Base-by-base conservation (phyloP, 1,140 invertebrate species). In the Anagrus nilaparvatae region DNA sequence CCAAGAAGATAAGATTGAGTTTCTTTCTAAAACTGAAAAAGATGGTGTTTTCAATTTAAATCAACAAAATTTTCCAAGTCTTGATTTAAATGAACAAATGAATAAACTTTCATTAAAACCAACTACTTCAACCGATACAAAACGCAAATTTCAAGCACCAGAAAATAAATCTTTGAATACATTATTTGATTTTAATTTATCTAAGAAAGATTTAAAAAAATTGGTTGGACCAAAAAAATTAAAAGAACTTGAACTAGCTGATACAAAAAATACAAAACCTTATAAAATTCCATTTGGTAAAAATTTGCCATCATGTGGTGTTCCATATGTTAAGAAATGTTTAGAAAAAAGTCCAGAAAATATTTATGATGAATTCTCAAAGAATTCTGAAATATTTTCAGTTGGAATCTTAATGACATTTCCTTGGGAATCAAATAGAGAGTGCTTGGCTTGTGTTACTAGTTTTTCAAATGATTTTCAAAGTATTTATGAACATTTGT, bases 401-500 rank as follows among this genome's bases (percentile, higher is more conserved):
- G n/a, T 31, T 10, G 29, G 29, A 30, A n/a, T 30, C 13, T 7
- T 5, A 20, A 21, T 40, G 13, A 21, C n/a, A 14, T 4, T 40
- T n/a, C 13, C 5, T 20, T 12, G 17, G 1, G 2, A 36, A 9
- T 10, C 16, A 14, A n/a, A 45, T 7, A 27, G 10, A 24, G 23
- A 30, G 4, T 50, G 48, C 27, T 14, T 50, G 9, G 19, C 43
- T 35, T 50, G 48, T 29, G 19, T 31, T 13, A 23, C 18, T 25
- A 40, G 8, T 12, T 14, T 50, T 7, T 9, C 17, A 12, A 46
- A 40, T 18, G 34, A 29, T 3, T 14, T 33, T 9, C 37, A 50
- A 33, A 30, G 12, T 27, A 35, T 40, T 40, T 41, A 28, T n/a
- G 40, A 44, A 28, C 48, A 50, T 40, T 18, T 44, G 10, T 27